Evolutionary conservation across 2,797 vertebrate genomes (phyloP), one percentile per base, ranked within the genome.

Genomic region (Thalassophryne amazonica): DNA sequence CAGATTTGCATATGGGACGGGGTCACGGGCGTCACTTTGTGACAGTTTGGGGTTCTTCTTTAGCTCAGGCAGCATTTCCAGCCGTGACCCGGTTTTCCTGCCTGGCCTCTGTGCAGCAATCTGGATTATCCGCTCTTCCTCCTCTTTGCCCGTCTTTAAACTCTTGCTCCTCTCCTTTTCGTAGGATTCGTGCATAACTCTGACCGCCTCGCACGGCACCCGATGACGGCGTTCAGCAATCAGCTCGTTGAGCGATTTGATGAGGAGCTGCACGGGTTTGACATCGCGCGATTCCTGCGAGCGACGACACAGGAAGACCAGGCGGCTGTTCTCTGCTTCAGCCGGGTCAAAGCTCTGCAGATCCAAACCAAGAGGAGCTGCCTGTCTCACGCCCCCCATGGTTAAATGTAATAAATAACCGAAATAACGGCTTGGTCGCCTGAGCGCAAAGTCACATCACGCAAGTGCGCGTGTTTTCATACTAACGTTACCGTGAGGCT

Each of bases 201-300:
- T 73, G 32, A 91, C 73, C 1, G 61, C 53, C 30, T 77, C 78
- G 2, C 78, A 38, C 1, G 89, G 75, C 2, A 28, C 16, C 0
- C 59, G 65, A 0, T 45, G 38, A 29, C 31, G 38, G 29, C 31
- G 61, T 6, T 86, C 82, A 0, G 75, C 69, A 0, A 73, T 72
- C 10, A 88, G 15, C 29, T 89, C 53, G 11, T 83, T 84, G 2
- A 89, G 57, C 0, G 90, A 82, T 60, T 76, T 81, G 2, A 88
- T 85, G 5, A 93, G 54, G 12, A 93, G 72, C 0, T 85, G 59
- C 3, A 83, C 70, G 1, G 85, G 92, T 73, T 80, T 85, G 33
- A 85, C 29, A 1, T 80, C 74, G 4, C 76, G 86, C 12, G 82
- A 77, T 42, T 86, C 65, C 47, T 74, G 46, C 0, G 75, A 86